Percentiles rank a stretch among this genome's conserved stretches.
phyloP scores from a whole-genome alignment of 2,113 vertebrate genomes.

The Prochilodus magdalenae region DNA sequence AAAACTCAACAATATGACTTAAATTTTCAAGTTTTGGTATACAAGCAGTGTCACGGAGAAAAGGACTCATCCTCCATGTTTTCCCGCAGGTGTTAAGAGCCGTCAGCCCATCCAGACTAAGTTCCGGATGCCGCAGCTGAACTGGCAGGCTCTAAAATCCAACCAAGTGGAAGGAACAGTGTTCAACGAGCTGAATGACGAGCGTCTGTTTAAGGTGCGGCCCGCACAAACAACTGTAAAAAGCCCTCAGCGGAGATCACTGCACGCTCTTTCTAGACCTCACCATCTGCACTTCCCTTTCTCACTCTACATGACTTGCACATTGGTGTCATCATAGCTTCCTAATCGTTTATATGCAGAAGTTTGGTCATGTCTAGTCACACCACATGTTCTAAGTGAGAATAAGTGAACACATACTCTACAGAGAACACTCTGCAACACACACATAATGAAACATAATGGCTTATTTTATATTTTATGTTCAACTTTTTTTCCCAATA shows the following conservation, averaged over 20 bases:
- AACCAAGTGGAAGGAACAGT: constrained; percentile 88
- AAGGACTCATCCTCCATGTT: not conserved
- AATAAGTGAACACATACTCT: too few relatives aligned
- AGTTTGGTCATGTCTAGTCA: too few relatives aligned
- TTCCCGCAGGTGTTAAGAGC: constrained; percentile 72
- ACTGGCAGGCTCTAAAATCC: constrained; percentile 91
- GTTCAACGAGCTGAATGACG: constrained; percentile 89
- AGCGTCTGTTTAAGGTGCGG: constrained; percentile 88
- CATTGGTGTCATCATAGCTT: too few relatives aligned
- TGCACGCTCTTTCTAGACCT: too few relatives aligned
- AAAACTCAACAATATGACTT: too few relatives aligned
- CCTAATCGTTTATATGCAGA: too few relatives aligned
- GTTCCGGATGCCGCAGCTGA: constrained; percentile 88
- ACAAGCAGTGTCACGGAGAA: not conserved
- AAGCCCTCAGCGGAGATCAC: not conserved
- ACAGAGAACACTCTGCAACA: too few relatives aligned
- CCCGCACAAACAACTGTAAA: not conserved
- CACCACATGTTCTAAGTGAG: too few relatives aligned
- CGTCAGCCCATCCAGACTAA: constrained; percentile 91
- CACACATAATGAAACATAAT: too few relatives aligned
- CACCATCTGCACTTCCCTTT: not conserved
- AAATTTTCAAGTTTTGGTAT: not conserved
- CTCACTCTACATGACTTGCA: not conserved
- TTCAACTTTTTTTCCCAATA: too few relatives aligned
- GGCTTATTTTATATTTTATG: too few relatives aligned